phyloP scores from a whole-genome alignment of 2,888 invertebrate species.

The Mesopsocus fuscifrons region DNA sequence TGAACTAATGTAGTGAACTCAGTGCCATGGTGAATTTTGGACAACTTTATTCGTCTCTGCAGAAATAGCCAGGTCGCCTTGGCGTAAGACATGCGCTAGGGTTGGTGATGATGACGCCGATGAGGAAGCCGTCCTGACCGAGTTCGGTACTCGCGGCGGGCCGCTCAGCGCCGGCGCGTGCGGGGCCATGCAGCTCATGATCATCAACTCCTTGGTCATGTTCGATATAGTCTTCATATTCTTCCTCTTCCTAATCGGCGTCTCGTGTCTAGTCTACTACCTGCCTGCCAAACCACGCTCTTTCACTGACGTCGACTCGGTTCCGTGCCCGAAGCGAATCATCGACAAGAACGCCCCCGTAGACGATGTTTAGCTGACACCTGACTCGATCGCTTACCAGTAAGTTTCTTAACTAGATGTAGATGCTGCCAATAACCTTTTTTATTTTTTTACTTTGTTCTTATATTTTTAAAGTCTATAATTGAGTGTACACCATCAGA shows the following conservation, averaged over 20 bases:
- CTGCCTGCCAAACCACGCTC: conserved; percentile 35
- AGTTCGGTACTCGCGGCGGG: too few species aligned
- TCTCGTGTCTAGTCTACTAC: conserved; percentile 66
- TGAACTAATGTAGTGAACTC: too few species aligned
- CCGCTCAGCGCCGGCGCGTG: too few species aligned
- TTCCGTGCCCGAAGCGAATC: neutral
- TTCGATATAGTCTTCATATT: conserved; percentile 76
- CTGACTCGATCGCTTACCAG: too few species aligned
- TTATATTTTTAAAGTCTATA: neutral
- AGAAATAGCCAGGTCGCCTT: too few species aligned
- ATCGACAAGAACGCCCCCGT: conserved; percentile 5
- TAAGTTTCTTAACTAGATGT: neutral
- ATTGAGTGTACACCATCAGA: too few species aligned
- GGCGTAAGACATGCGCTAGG: too few species aligned
- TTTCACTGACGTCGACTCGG: neutral
- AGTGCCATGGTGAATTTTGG: too few species aligned
- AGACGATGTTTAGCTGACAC: conserved; percentile 5
- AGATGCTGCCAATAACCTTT: neutral
- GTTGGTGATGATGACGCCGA: too few species aligned
- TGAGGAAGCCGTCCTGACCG: too few species aligned
- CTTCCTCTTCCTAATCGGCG: conserved; percentile 66
- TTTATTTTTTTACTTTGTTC: neutral
- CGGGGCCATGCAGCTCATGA: conserved; percentile 53
- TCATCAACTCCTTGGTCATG: conserved; percentile 72
- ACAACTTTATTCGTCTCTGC: too few species aligned